Base-by-base conservation (phyloP, 2,888 invertebrate genomes). In the Pyralis farinalis region DNA sequence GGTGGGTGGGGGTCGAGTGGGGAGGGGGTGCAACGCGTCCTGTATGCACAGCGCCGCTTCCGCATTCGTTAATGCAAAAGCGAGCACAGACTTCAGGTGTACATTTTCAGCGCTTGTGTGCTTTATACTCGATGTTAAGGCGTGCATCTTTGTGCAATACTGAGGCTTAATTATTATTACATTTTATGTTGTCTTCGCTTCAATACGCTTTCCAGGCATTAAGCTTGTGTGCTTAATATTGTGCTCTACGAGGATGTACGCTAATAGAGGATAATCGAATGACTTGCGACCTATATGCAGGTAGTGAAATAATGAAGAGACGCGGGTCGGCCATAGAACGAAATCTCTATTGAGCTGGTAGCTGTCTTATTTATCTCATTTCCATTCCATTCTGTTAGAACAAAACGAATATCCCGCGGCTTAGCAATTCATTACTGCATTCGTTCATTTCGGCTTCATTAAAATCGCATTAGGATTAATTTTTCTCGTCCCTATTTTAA, bases 401-500 rank as follows among this genome's bases (percentile, higher is more conserved):
- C 67, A 78, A 82, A 80, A 78, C 69, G 72, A 74, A 70, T 71
- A 77, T 71, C 70, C 73, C 51, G 71, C 63, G 69, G 78, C 81
- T 85, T 83, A 81, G 69, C 78, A 78, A 79, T 85, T 85, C 85
- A 87, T 86, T 83, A 83, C 69, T 76, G 74, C 81, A 83, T 84
- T 86, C 84, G 74, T 86, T 83, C 80, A 80, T 83, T 86, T 81
- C 71, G 74, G 77, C 80, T 87, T 88, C 87, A 88, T 88, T 88
- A 88, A 88, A 86, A 87, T 87, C 87, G 87, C 82, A 87, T 88
- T 88, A 87, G 87, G 88, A 87, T 88, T 88, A 88, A 84, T 88
- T 86, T 86, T 87, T 87, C 84, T 83, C 86, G 79, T 85, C 81
- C 86, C 82, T 69, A 71, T 84, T 87, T 87, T 83, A 85, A 87